phyloP scores from a whole-genome alignment of 2,888 invertebrate genomes.

The Bugula neritina region DNA sequence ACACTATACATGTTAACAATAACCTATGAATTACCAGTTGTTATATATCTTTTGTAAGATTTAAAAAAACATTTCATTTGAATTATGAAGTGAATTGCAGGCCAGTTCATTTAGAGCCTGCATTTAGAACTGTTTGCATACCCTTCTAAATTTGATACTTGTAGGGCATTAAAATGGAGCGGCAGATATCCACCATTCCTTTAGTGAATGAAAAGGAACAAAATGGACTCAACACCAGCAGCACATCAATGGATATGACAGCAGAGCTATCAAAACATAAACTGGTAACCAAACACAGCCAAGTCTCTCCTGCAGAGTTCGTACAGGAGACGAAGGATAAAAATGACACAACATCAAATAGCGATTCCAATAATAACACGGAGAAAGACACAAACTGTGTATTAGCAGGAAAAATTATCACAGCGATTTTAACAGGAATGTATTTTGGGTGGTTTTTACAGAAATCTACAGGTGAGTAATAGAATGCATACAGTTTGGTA shows the following conservation, averaged over 20 bases:
- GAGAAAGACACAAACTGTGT: neutral
- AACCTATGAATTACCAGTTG: no score
- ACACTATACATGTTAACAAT: no score
- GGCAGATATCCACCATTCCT: slow-evolving; percentile 15
- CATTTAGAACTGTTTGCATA: no score
- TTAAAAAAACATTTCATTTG: no score
- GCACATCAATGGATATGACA: neutral
- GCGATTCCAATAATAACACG: neutral
- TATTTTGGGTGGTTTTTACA: slow-evolving; percentile 32
- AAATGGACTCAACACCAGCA: neutral
- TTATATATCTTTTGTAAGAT: no score
- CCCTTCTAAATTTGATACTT: no score
- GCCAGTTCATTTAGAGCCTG: no score
- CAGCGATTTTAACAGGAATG: slow-evolving; percentile 31
- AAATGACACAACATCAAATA: no score
- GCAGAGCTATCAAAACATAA: neutral
- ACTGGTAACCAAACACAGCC: neutral
- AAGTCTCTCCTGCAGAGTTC: neutral
- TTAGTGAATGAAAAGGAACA: neutral
- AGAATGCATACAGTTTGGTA: no score
- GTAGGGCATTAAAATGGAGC: neutral
- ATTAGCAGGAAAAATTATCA: slow-evolving; percentile 19
- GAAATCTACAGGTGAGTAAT: slow-evolving; percentile 32
- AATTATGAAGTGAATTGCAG: no score
- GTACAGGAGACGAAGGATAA: neutral